Conservation (phyloP, 30 jellyfish, hydroid and myxozoan genomes). For the Euphysa ruthae region DNA sequence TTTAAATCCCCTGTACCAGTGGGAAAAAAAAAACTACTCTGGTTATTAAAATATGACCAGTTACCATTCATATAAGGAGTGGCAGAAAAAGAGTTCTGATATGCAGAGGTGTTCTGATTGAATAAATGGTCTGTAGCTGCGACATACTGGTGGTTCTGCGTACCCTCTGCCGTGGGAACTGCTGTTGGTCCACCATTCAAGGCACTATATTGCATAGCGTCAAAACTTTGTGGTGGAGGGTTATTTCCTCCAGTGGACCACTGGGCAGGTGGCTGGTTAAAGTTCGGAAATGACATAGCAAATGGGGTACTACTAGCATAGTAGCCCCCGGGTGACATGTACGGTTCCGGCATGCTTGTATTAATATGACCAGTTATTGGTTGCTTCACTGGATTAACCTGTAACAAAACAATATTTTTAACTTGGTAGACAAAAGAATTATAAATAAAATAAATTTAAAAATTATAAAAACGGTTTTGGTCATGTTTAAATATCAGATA, state of each 20-base stretch:
- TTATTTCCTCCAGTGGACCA: slow-evolving; percentile 80
- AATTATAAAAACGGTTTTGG: too few species aligned
- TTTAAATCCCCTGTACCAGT: slow-evolving; percentile 93
- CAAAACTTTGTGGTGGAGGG: slow-evolving; percentile 81
- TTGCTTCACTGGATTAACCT: slow-evolving; percentile 7
- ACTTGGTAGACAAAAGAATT: not conserved
- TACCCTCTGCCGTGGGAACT: slow-evolving; percentile 52
- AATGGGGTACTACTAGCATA: slow-evolving; percentile 35
- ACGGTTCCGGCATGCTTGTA: slow-evolving; percentile 43
- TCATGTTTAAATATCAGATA: too few species aligned
- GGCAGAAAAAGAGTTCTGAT: slow-evolving; percentile 58
- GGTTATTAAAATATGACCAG: slow-evolving; percentile 94
- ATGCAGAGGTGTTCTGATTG: slow-evolving; percentile 75
- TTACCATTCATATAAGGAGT: slow-evolving; percentile 75
- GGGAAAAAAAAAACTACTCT: slow-evolving; percentile 84
- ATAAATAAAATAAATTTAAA: not conserved
- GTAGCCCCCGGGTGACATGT: slow-evolving; percentile 38
- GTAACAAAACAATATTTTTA: not conserved
- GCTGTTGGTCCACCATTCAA: slow-evolving; percentile 57
- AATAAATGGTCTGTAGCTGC: slow-evolving; percentile 69
- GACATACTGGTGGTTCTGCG: slow-evolving; percentile 57
- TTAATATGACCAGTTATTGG: slow-evolving; percentile 21
- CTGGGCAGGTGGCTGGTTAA: slow-evolving; percentile 67
- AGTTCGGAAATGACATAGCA: slow-evolving; percentile 64
- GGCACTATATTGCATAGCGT: slow-evolving; percentile 62